phyloP scores from a whole-genome alignment of 2,113 vertebrate genomes.

The Sterrhoptilus dennistouni region DNA sequence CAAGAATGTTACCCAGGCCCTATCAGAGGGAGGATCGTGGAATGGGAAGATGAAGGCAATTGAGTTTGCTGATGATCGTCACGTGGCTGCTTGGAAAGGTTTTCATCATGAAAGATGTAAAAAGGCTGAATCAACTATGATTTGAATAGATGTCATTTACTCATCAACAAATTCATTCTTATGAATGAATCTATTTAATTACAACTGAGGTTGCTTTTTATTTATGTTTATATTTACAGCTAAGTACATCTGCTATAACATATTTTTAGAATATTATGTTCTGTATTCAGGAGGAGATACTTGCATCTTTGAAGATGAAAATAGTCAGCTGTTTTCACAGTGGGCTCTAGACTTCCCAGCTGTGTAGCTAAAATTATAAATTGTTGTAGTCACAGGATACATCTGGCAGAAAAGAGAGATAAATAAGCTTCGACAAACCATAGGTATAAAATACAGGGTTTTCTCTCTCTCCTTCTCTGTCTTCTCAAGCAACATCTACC shows the following conservation, averaged over 20 bases:
- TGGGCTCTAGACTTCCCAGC: background rate
- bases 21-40: background rate
- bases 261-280: constrained; percentile 37
- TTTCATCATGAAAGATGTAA: background rate
- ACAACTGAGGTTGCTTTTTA: background rate
- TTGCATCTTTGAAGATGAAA: background rate
- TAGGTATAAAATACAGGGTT: background rate
- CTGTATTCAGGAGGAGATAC: background rate
- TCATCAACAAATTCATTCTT: constrained; percentile 20
- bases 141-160: constrained; percentile 16
- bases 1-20: too few relatives aligned
- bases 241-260: background rate
- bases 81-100: background rate
- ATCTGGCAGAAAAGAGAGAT: background rate
- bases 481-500: background rate
- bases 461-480: background rate
- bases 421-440: background rate
- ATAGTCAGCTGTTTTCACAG: constrained; percentile 13
- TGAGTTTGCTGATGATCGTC: background rate
- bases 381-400: background rate
- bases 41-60: background rate
- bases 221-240: constrained; percentile 39
- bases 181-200: constrained; percentile 38
- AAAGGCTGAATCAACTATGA: background rate
- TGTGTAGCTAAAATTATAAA: background rate